Base-by-base conservation (phyloP, 1,140 invertebrate genomes). In the Atopsyche davidsoni region DNA sequence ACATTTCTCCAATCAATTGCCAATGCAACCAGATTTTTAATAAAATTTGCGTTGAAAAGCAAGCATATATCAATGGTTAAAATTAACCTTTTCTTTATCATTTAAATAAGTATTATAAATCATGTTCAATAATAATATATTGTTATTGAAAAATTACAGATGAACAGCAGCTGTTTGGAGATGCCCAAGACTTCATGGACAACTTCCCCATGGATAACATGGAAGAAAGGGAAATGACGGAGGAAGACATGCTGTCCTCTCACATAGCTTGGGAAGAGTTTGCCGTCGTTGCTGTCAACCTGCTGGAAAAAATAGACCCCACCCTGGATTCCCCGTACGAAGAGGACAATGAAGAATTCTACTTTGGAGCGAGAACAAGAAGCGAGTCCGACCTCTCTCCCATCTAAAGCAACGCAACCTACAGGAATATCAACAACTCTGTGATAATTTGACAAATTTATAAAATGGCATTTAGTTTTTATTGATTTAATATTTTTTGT, bases 191-290 rank as follows among this genome's bases (percentile, higher is more conserved):
- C n/a, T n/a, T n/a, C 19, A 17, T 23, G 7, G 49, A 51, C 11
- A 21, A 21, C 13, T 43, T 23, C 13, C 18, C 2, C 18, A 46
- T 11, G 4, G n/a, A n/a, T 17, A 46, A 2, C 19, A 24, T 22
- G 2, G 18, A 13, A 3, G 24, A 40, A 2, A 34, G n/a, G 11
- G 17, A 49, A 3, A 38, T 49, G 7, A n/a, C 25, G 19, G 46
- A 49, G 25, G 40, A 45, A 49, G 42, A 43, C 24, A 13, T 40
- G 16, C 14, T 43, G 3, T 4, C 35, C 6, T 25, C 46, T 18
- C 51, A 48, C 24, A 19, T 49, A 14, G 46, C 56, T 7, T 58
- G 56, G 56, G 56, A 58, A 32, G 56, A 58, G 39, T 58, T 58
- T 38, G 56, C 56, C 9, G 40, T 39, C 2, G 49, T 58, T 10